Conservation (phyloP, 1,140 invertebrate species). For the Vanessa atalanta region DNA sequence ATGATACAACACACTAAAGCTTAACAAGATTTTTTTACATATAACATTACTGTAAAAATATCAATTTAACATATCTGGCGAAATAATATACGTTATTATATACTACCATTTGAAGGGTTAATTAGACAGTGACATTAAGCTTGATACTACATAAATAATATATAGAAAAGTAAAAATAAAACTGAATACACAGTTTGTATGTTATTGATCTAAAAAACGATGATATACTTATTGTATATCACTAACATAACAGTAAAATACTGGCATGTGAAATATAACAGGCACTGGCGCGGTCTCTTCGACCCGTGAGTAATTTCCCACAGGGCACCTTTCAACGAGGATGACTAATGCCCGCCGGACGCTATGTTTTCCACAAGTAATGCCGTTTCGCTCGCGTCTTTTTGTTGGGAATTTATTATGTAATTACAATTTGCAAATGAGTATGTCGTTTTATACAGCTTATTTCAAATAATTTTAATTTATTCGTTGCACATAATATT, state of each 20-base stretch:
- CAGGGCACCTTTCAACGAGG: conserved; percentile 57
- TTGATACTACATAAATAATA: neutral
- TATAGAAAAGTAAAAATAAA: neutral
- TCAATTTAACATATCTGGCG: too few species aligned
- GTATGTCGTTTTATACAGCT: conserved; percentile 2
- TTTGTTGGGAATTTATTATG: conserved; percentile 39
- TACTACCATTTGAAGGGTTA: neutral
- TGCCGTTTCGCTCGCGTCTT: conserved; percentile 33
- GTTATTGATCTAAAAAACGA: neutral
- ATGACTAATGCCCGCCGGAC: conserved; percentile 60
- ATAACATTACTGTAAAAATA: too few species aligned
- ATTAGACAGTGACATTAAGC: neutral
- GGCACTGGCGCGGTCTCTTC: conserved; percentile 38
- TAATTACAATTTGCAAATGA: conserved; percentile 36
- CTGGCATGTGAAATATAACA: conserved; percentile 25
- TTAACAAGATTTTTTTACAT: too few species aligned
- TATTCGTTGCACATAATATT: neutral
- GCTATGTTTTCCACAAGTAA: conserved; percentile 34
- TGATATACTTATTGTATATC: conserved; percentile 3
- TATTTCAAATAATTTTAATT: neutral
- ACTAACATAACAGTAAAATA: conserved; percentile 27
- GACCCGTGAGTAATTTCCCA: conserved; percentile 63
- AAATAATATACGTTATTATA: too few species aligned
- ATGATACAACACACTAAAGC: neutral
- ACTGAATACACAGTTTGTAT: neutral